Conservation (phyloP, 2,113 vertebrate genomes). For the Solenodon paradoxus region DNA sequence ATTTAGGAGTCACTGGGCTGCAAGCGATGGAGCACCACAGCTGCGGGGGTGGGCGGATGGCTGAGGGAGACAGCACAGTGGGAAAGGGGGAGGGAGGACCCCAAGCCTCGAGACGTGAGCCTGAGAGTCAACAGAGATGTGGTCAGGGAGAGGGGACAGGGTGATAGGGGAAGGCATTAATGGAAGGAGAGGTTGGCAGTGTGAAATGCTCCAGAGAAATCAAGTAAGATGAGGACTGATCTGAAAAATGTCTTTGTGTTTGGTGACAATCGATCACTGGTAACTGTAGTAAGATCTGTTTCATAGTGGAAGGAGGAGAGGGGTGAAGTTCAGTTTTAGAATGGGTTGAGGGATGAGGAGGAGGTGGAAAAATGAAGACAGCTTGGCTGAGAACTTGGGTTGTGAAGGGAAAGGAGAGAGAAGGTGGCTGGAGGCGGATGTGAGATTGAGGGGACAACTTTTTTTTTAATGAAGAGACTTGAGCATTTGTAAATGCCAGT, state of each 20-base stretch:
- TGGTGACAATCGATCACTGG: neutral
- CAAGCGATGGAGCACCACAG: too few relatives aligned
- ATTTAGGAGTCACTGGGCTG: neutral
- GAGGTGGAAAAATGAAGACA: conserved; percentile 60
- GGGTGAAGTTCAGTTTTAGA: conserved; percentile 4
- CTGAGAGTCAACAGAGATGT: neutral
- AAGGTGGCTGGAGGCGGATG: conserved; percentile 46
- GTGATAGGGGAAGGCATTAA: neutral
- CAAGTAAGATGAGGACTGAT: neutral
- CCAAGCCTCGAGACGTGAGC: neutral
- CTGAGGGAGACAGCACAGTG: neutral
- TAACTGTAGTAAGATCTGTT: conserved; percentile 50
- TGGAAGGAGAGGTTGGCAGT: neutral
- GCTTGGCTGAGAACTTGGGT: conserved; percentile 45
- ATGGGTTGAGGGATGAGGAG: conserved; percentile 45
- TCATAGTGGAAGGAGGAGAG: neutral
- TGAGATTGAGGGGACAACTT: conserved; percentile 36
- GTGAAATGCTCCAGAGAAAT: neutral
- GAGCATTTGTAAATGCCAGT: conserved; percentile 59
- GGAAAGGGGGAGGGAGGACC: neutral
- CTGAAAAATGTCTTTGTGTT: neutral
- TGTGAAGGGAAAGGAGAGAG: conserved; percentile 20
- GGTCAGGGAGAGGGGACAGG: neutral
- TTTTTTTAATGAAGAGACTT: conserved; percentile 25
- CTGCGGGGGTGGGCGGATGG: neutral